phyloP scores from a whole-genome alignment of 2,888 invertebrate genomes.

The Elysia crispata region DNA sequence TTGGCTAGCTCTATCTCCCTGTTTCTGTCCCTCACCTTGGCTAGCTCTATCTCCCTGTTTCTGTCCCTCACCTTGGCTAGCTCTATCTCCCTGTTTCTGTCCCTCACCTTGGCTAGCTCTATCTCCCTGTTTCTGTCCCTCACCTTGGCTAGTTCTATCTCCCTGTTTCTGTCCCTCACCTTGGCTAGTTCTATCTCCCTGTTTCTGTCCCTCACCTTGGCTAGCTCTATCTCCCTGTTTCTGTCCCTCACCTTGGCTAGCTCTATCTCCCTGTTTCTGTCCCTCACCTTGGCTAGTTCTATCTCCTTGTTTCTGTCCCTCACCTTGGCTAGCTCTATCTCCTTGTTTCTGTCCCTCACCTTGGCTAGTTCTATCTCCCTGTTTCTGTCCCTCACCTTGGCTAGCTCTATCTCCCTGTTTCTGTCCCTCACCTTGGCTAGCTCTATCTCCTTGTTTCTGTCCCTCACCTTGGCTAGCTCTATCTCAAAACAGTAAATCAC shows the following conservation, averaged over 20 bases:
- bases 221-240: conserved; percentile 89
- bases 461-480: no score
- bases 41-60: conserved; percentile 92
- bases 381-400: no score
- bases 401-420: no score
- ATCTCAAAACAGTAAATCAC: no score
- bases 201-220: conserved; percentile 92
- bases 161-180: conserved; percentile 87
- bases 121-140: no score
- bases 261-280: no score
- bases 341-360: no score
- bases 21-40: conserved; percentile 87
- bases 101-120: conserved; percentile 92
- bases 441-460: conserved; percentile 90
- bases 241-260: no score
- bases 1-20: conserved; percentile 93
- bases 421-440: conserved; percentile 93
- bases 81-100: conserved; percentile 86
- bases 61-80: conserved; percentile 88
- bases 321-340: conserved; percentile 85
- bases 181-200: no score
- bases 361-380: no score
- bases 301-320: conserved; percentile 95
- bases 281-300: conserved; percentile 90
- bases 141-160: conserved; percentile 93